These are phyloP conservation scores for Drosophila simulans DNA, from an alignment of 1,140 invertebrate genomes.

Conservation along the genomic window DNA sequence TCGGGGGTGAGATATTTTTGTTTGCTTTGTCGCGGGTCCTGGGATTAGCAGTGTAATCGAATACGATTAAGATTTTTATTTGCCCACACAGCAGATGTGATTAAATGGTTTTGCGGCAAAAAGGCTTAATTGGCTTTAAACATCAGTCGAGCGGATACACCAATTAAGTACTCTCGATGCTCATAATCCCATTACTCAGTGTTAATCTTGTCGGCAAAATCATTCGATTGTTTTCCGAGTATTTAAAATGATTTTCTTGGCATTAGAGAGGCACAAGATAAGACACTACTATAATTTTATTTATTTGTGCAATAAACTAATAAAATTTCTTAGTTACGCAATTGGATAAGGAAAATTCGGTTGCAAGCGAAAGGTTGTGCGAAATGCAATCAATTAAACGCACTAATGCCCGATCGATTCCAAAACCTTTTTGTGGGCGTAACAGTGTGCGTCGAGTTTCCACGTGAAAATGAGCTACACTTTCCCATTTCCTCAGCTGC, in stretches of 20 bases:
- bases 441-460: conserved; percentile 15
- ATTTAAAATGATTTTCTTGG: not conserved
- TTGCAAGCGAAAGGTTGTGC: conserved; percentile 42
- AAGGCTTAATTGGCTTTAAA: conserved; percentile 22
- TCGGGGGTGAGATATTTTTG: conserved; percentile 9
- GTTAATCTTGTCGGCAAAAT: not conserved
- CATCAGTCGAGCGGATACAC: conserved; percentile 9
- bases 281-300: too few relatives aligned
- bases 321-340: conserved; percentile 68
- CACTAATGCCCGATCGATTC: conserved; percentile 3
- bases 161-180: conserved; percentile 1
- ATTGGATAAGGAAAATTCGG: conserved; percentile 41
- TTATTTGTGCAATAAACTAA: too few relatives aligned
- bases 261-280: too few relatives aligned
- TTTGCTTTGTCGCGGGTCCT: conserved; percentile 40
- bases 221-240: not conserved
- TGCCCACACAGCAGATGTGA: conserved; percentile 25
- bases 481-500: conserved; percentile 29
- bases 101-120: conserved; percentile 26
- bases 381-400: conserved; percentile 81
- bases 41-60: conserved; percentile 55
- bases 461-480: conserved; percentile 65
- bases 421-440: conserved; percentile 17
- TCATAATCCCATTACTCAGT: conserved; percentile 1
- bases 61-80: conserved; percentile 47